phyloP scores from a whole-genome alignment of 2,888 invertebrate species.

The Piscicola geometra region DNA sequence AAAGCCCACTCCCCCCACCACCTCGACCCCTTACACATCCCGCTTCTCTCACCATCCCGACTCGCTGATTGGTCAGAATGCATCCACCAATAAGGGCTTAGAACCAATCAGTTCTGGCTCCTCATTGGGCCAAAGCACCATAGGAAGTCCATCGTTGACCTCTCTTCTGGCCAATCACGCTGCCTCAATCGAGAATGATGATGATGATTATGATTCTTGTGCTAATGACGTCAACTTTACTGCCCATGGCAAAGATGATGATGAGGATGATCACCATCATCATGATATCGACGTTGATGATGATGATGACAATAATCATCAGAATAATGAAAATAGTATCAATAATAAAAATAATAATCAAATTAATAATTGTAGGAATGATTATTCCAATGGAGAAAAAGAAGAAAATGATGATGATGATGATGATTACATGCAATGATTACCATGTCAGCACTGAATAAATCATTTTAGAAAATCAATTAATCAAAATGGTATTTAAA shows the following conservation, averaged over 20 bases:
- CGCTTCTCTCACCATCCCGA: background rate
- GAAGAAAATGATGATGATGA: no score
- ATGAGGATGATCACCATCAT: background rate
- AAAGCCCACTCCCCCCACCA: background rate
- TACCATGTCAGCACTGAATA: no score
- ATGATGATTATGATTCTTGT: background rate
- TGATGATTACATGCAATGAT: no score
- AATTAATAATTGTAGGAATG: no score
- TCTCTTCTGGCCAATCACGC: slow-evolving; percentile 1
- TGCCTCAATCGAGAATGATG: background rate
- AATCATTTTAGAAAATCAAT: no score
- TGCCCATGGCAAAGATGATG: background rate
- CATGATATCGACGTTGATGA: no score
- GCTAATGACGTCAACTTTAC: background rate
- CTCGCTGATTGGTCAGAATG: background rate
- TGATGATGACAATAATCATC: no score
- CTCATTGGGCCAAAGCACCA: background rate
- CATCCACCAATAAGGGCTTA: background rate
- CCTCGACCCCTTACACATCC: background rate
- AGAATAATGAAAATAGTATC: no score
- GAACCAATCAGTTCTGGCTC: slow-evolving; percentile 5
- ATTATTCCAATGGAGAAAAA: no score
- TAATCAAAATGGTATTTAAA: no score
- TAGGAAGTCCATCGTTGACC: background rate
- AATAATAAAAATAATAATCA: no score